Conservation (phyloP, 30 jellyfish, hydroid and myxozoan genomes). For the Cassiopea andromeda region DNA sequence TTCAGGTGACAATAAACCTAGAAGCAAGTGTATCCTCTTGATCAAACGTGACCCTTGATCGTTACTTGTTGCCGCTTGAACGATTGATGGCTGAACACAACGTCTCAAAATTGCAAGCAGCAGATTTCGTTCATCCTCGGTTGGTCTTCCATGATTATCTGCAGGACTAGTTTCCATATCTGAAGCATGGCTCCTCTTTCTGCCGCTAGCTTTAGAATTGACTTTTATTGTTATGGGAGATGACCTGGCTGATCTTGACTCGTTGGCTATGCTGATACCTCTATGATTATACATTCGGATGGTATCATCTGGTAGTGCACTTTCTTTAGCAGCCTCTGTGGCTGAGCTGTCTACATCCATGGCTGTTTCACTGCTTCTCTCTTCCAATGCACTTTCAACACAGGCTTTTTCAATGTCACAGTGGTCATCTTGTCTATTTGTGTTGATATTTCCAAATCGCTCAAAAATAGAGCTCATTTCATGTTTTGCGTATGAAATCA, state of each 20-base stretch:
- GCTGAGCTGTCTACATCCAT: not conserved
- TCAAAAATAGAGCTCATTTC: constrained; percentile 50
- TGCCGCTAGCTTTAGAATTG: not conserved
- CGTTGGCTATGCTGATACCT: not conserved
- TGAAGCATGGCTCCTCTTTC: not conserved
- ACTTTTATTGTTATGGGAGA: not conserved
- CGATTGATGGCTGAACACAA: constrained; percentile 51
- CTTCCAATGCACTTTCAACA: not conserved
- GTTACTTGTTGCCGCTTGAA: not conserved
- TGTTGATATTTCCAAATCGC: not conserved
- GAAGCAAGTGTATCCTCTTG: constrained; percentile 41
- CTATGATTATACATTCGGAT: not conserved
- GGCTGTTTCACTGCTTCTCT: not conserved
- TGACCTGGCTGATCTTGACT: not conserved
- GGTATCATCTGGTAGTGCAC: not conserved
- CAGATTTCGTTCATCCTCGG: not conserved
- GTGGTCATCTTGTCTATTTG: not conserved
- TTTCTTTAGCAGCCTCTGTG: not conserved
- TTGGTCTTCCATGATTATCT: not conserved
- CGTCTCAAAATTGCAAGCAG: constrained; percentile 56
- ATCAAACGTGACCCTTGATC: constrained; percentile 25
- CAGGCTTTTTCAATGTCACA: no score
- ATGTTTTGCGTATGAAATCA: constrained; percentile 37
- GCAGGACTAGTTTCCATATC: not conserved
- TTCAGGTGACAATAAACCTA: constrained; percentile 34